phyloP scores from a whole-genome alignment of 2,113 vertebrate species.

The Xiphias gladius region DNA sequence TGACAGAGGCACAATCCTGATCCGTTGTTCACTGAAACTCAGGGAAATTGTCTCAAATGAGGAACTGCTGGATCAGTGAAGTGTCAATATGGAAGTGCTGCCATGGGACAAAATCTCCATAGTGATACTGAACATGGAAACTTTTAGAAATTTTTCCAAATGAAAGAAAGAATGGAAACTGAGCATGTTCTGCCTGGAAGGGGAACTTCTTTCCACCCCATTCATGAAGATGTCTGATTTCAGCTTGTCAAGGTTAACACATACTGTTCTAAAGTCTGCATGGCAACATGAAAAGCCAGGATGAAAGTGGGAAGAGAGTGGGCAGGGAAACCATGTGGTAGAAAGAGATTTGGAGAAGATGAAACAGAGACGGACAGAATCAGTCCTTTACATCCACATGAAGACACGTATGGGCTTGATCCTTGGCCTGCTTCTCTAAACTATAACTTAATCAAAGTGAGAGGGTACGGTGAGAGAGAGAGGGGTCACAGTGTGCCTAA shows the following conservation, averaged over 20 bases:
- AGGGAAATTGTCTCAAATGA: slow-evolving; percentile 18
- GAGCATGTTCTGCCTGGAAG: slow-evolving; percentile 37
- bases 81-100: slow-evolving; percentile 33
- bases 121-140: slow-evolving; percentile 45
- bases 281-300: slow-evolving; percentile 15
- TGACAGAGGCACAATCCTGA: slow-evolving; percentile 29
- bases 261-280: slow-evolving; percentile 20
- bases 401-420: not conserved
- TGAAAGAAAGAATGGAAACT: slow-evolving; percentile 51
- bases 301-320: slow-evolving; percentile 36
- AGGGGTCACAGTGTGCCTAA: not conserved
- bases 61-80: slow-evolving; percentile 35
- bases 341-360: slow-evolving; percentile 13
- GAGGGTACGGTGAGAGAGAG: slow-evolving; percentile 17
- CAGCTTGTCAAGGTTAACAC: slow-evolving; percentile 30
- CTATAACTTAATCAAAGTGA: slow-evolving; percentile 30
- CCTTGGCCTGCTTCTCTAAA: not conserved
- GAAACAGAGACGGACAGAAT: slow-evolving; percentile 34
- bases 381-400: slow-evolving; percentile 21
- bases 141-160: slow-evolving; percentile 41
- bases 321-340: not conserved
- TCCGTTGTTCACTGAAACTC: slow-evolving; percentile 7
- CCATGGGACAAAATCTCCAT: slow-evolving; percentile 28
- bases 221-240: slow-evolving; percentile 49
- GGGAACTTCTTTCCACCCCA: slow-evolving; percentile 29